phyloP scores from a whole-genome alignment of 1,140 invertebrate genomes.

The Plodia interpunctella region DNA sequence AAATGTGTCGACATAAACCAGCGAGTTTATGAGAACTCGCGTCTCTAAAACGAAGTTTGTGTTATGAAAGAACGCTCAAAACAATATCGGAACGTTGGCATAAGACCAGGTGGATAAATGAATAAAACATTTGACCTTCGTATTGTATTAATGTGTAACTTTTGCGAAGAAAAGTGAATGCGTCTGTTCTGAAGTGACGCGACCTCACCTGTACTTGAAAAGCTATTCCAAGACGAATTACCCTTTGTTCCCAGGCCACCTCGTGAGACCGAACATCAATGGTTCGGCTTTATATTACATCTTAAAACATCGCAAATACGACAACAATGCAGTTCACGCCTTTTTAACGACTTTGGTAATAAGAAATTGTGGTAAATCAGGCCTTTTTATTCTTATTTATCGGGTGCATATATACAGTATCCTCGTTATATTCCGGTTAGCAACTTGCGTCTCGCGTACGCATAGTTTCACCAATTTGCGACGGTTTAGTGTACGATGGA shows the following conservation, averaged over 20 bases:
- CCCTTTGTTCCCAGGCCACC: slow-evolving; percentile 57
- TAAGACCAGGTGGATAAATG: slow-evolving; percentile 58
- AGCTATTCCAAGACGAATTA: slow-evolving; percentile 58
- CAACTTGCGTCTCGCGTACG: slow-evolving; percentile 16
- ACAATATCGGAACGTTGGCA: slow-evolving; percentile 50
- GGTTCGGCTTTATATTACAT: slow-evolving; percentile 40
- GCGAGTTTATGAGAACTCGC: slow-evolving; percentile 50
- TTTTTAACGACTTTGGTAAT: not conserved
- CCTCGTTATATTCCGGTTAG: not conserved
- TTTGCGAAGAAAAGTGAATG: slow-evolving; percentile 53
- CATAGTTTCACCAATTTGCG: slow-evolving; percentile 59
- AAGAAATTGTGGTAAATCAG: not conserved
- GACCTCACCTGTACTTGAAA: slow-evolving; percentile 58
- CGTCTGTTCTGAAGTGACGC: slow-evolving; percentile 36
- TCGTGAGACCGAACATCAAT: not conserved
- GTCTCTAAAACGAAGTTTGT: slow-evolving; percentile 59
- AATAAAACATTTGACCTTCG: slow-evolving; percentile 51
- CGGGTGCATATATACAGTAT: not conserved
- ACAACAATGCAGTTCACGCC: slow-evolving; percentile 23
- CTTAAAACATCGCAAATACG: slow-evolving; percentile 43
- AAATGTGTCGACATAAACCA: slow-evolving; percentile 60
- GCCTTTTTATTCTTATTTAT: not conserved
- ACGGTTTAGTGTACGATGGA: slow-evolving; percentile 36
- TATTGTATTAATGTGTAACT: slow-evolving; percentile 46
- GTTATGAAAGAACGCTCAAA: slow-evolving; percentile 62